Base-by-base conservation (phyloP, 2,797 vertebrate genomes). In the Potorous gilbertii region DNA sequence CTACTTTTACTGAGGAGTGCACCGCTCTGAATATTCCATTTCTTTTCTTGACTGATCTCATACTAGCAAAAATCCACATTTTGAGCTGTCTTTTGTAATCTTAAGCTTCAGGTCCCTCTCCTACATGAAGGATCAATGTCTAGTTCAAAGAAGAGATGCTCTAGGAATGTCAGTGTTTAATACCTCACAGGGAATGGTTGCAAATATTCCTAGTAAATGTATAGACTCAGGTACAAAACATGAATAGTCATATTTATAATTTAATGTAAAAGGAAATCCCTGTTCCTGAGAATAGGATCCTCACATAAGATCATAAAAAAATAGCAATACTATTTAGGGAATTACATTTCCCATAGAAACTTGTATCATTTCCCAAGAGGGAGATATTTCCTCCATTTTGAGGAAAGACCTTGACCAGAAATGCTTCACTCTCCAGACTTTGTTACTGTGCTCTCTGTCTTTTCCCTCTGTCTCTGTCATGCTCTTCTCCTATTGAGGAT, bases 361-460 rank as follows among this genome's bases (percentile, higher is more conserved):
- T 87, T 50, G 21, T 27, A 50, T 11, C 1, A 27, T 87, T 87
- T 87, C 29, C 66, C 9, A 46, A 46, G 74, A 81, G 40, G 40
- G 21, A 81, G 40, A 46, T 11, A 46, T 11, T 81, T 46, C 74
- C 10, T 46, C 24, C 40, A 81, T 46, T 81, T 46, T 24, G 40
- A 81, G 40, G 40, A 87, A 81, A 87, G 74, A 11, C 74, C 18
- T 46, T 11, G 9, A 87, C 21, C 40, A 87, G 74, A 46, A 27
- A 46, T 46, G 40, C 40, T 87, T 46, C 10, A 46, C 9, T 24
- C 21, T 50, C 9, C 40, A 87, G 40, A 50, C n/a, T 46, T 87
- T 50, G 21, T 2, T 50, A 3, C 40, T 0, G 0, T 27, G 3
- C 24, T 87, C 21, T 11, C 21, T 50, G 9, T 3, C 2, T 24